Evolutionary conservation across 2,113 vertebrate species (phyloP), one percentile per base, ranked within the genome.

Genomic region (Lophochroa leadbeateri): DNA sequence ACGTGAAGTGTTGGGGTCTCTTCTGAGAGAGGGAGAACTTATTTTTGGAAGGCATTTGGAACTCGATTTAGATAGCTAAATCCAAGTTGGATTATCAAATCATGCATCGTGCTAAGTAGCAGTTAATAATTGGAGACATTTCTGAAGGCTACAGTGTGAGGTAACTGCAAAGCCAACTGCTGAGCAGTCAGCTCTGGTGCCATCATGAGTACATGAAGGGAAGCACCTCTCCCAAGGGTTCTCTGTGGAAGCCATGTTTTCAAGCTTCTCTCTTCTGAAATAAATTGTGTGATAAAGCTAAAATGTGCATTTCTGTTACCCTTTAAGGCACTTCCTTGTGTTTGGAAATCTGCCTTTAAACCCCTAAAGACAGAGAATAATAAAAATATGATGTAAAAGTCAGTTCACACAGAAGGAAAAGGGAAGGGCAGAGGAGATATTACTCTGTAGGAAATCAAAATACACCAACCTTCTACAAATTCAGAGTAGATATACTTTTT

Each of bases 91-190:
- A 2, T 77, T 77, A 64, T n/a, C 60, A 41, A 14, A 67, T 28
- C 0, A 0, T 21, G 28, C 11, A 31, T 25, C 1, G 0, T 13
- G 28, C 29, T 43, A 24, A 49, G 35, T 6, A 52, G 52, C 7
- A 10, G 58, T 87, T 88, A 58, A 74, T 27, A 49, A 39, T 0
- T 18, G 5, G 46, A 43, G 90, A 31, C 67, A 70, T 24, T 72
- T 78, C 67, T 49, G 88, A 39, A 64, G 77, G 72, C 75, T 90
- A 82, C 31, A n/a, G 23, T 3, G 41, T 6, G 60, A 64, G 78
- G 71, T 31, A 16, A 3, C 29, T 82, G 63, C 41, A 46, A 44
- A 47, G 8, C 18, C 10, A 71, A 31, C 35, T 65, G 13, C 44
- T 27, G 82, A 92, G 69, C 60, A 8, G 2, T 78, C 90, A 6